Evolutionary conservation across 2,113 vertebrate species (phyloP).

Genomic region (Raja brachyura): DNA sequence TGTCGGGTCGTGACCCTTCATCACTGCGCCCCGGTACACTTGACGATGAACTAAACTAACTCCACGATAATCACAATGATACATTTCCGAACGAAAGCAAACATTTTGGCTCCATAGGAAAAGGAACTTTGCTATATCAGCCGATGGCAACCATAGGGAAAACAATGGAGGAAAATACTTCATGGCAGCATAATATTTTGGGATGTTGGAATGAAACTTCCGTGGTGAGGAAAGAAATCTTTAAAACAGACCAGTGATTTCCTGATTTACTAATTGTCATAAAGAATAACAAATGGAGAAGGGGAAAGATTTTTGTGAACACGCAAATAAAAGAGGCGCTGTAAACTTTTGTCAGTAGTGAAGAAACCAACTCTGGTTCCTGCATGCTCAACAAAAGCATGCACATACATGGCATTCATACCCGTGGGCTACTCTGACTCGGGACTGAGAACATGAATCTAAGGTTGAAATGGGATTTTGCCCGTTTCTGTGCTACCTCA

Average conservation of each 20-base stretch:
- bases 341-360: neutral
- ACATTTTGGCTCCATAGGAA: neutral
- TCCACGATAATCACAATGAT: neutral
- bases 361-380: neutral
- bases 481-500: neutral
- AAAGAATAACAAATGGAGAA: constrained; percentile 25
- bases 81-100: neutral
- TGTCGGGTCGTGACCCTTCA: no score
- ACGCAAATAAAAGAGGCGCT: neutral
- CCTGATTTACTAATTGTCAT: neutral
- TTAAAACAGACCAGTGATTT: neutral
- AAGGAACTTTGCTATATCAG: neutral
- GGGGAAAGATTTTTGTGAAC: neutral
- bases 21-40: no score
- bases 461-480: neutral
- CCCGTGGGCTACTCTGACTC: neutral
- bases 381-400: neutral
- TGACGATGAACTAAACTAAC: neutral
- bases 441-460: neutral
- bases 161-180: neutral
- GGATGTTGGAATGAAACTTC: neutral
- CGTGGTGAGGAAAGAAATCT: neutral
- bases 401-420: constrained; percentile 8
- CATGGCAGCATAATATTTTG: neutral
- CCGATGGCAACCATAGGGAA: neutral